phyloP scores from a whole-genome alignment of 2,888 invertebrate genomes.

The Isoperla grammatica region DNA sequence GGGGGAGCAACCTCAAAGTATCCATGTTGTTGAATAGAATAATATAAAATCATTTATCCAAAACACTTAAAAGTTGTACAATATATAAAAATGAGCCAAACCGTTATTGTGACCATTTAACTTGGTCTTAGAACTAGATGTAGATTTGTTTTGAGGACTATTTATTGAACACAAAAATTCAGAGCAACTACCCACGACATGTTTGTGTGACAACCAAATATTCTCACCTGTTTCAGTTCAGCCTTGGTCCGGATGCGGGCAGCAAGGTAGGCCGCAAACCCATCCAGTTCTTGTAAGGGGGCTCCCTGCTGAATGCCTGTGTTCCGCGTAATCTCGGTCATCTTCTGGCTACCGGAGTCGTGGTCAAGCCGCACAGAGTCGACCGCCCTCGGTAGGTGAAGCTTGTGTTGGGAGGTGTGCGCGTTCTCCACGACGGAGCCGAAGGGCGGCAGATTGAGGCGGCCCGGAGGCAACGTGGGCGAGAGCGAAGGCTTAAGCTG shows the following conservation, averaged over 20 bases:
- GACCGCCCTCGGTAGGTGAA: conserved; percentile 62
- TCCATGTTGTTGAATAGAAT: too few species aligned
- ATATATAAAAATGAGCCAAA: too few species aligned
- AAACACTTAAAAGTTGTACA: too few species aligned
- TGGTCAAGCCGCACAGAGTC: conserved; percentile 56
- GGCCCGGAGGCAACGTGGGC: conserved; percentile 11
- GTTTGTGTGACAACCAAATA: too few species aligned
- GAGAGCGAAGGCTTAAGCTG: conserved; percentile 21
- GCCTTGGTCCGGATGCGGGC: conserved; percentile 81
- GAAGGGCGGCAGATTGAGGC: conserved; percentile 51
- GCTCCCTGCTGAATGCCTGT: conserved; percentile 38
- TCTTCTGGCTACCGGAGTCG: conserved; percentile 38
- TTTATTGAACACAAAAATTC: too few species aligned
- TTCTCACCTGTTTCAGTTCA: conserved; percentile 58
- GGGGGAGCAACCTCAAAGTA: too few species aligned
- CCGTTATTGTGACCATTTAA: too few species aligned
- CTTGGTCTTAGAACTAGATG: too few species aligned
- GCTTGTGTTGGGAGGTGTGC: conserved; percentile 51
- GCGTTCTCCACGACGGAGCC: conserved; percentile 50
- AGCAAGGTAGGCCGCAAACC: conserved; percentile 56
- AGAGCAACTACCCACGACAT: too few species aligned
- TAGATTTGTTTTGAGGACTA: too few species aligned
- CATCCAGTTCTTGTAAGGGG: conserved; percentile 40
- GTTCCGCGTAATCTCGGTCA: neutral
- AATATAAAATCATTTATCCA: too few species aligned